Evolutionary conservation across 1,140 invertebrate species (phyloP), one percentile per base, ranked within the genome.

Genomic region (Drosophila funebris): DNA sequence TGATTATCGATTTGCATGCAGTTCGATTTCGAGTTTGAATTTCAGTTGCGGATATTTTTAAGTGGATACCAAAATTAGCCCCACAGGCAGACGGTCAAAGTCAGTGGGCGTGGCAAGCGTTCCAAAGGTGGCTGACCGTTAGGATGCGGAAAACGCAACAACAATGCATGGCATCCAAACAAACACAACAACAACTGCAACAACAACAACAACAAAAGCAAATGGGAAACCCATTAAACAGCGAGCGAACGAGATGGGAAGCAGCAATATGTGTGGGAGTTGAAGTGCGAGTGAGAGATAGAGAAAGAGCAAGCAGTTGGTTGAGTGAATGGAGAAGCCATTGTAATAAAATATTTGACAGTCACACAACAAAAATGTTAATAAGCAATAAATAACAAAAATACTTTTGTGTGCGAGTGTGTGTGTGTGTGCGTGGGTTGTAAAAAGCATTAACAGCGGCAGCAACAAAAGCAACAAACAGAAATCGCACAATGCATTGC

Each of bases 381-480:
- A 81, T 81, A 82, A 82, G 63, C 78, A 81, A 82, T 82, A 82
- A 82, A 82, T 82, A 82, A 78, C 58, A 76, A 73, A 64, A 71
- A 61, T 80, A 68, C 52, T 61, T 52, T n/a, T 27, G n/a, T 39
- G n/a, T 36, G 4, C 48, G 57, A 37, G 13, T n/a, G 24, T 43
- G 36, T 44, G 31, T 37, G 24, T 41, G 76, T 62, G 62, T 53
- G 77, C 76, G 79, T 76, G 74, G 74, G 74, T 57, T 77, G 78
- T 57, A 82, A 78, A 76, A 57, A 60, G 60, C 74, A 76, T 58
- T 76, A 70, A 57, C 36, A 16, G 22, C 54, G 16, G 37, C 13
- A 46, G 44, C 48, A 31, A 58, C 31, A 76, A 77, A 13, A 70
- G 53, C 69, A 68, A 68, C 36, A 64, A 62, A 37, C 52, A 61